Evolutionary conservation across 2,888 invertebrate genomes (phyloP), one percentile per base, ranked within the genome.

Genomic region (Rapana venosa): DNA sequence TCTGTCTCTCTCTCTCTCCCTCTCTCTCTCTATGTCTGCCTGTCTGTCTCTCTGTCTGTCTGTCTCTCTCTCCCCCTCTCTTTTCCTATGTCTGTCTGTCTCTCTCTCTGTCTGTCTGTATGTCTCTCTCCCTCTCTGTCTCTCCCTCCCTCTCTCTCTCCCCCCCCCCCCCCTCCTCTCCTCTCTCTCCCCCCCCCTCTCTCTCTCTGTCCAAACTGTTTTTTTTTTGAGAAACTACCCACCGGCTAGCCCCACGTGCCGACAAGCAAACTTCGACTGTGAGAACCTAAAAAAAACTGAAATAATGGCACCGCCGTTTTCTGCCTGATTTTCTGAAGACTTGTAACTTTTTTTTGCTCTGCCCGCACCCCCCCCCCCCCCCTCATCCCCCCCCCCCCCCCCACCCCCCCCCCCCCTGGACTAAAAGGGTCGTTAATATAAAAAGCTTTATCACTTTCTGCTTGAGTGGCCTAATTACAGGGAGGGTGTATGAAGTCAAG

Each of bases 11-110:
- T 87, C 4, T 77, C 15, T 77, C 77, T 77, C 15, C 26, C 77
- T 36, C 36, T 66, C 74, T 74, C 36, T 66, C 87, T 74, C 26
- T 35, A 70, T 74, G 22, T 66, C 87, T 74, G 22, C 35, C 87
- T 74, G 22, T 66, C 87, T 36, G 36, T 66, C 87, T 74, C 70
- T 87, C 70, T 74, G 22, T 87, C 70, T 70, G 13, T 87, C 70
- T 70, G 36, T 87, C 87, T 70, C 36, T 32, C 70, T 74, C 36
- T 87, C 87, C 36, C 74, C 70, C 87, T 74, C 36, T 74, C 74
- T 87, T 74, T 36, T 26, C 17, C 70, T 36, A 35, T 87, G 32
- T 77, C 77, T 56, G 56, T 77, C 77, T n/a, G 58, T 47, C 79
- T 56, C 81, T n/a, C 47, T n/a, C 56, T 26, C n/a, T 32, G n/a